Evolutionary conservation across 2,797 vertebrate species (phyloP), one percentile per base, ranked within the genome.

Genomic region (Liparis tanakae): DNA sequence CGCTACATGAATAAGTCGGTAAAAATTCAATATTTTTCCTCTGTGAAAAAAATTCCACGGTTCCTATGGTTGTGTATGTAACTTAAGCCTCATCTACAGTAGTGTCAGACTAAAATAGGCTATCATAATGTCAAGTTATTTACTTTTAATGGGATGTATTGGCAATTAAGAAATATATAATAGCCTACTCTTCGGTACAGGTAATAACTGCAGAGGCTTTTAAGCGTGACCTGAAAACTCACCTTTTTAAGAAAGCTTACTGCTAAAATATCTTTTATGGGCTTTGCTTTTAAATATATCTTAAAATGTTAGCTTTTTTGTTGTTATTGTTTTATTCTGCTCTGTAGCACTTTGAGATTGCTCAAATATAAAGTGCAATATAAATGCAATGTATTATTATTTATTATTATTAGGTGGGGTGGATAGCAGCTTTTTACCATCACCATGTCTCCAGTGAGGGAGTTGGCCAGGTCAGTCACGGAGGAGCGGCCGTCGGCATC

Each of bases 381-480:
- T n/a, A n/a, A n/a, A n/a, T n/a, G n/a, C n/a, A n/a, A n/a, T n/a
- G n/a, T n/a, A n/a, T n/a, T n/a, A n/a, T n/a, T n/a, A n/a, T n/a
- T n/a, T n/a, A n/a, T n/a, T n/a, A n/a, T n/a, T n/a, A n/a, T n/a
- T 10, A 43, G 15, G 36, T 18, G 5, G 10, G 34, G 50, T 34
- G 5, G 55, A 56, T 14, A 44, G 25, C 58, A 12, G 18, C n/a
- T 33, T 93, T 97, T 30, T 95, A 99, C 98, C 98, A 99, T 99
- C 63, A 99, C 95, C 98, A 99, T 99, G 93, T 99, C 98, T 66
- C 98, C 98, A 78, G 98, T 99, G 85, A 99, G 95, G 37, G 98
- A 99, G 93, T 99, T 99, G 87, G 97, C 98, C 70, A 99, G 95
- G 91, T 99, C 98, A 0, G 98, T 97, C 64, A 99, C 97, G 0